Evolutionary conservation across 2,113 vertebrate genomes (phyloP).

Genomic region (Microtus richardsoni): DNA sequence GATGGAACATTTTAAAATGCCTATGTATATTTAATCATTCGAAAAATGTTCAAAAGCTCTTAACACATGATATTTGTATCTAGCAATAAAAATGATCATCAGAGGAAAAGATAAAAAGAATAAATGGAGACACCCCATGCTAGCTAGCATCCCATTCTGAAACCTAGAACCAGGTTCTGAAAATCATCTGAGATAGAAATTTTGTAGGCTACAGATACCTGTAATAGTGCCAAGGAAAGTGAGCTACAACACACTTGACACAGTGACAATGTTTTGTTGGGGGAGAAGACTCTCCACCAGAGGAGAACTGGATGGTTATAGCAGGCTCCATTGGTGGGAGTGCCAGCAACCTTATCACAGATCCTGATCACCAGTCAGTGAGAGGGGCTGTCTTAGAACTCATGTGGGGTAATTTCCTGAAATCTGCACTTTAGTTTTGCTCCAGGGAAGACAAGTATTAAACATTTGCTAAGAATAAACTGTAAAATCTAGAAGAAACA

Average conservation of each 20-base stretch:
- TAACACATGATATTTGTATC: not conserved
- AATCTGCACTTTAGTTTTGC: not conserved
- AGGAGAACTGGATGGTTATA: not conserved
- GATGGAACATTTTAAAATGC: not conserved
- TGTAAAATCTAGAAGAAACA: not conserved
- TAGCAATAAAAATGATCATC: not conserved
- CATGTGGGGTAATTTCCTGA: not conserved
- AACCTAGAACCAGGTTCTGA: not conserved
- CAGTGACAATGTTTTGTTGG: not conserved
- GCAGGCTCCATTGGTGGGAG: not conserved
- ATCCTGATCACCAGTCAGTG: not conserved
- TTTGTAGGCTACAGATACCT: not conserved
- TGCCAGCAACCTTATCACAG: not conserved
- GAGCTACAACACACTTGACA: not conserved
- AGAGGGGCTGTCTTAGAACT: not conserved
- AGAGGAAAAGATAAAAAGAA: not conserved
- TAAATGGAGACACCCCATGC: not conserved
- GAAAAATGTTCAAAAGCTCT: not conserved
- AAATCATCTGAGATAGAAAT: not conserved
- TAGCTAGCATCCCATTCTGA: not conserved
- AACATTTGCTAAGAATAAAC: not conserved
- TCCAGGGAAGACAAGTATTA: not conserved
- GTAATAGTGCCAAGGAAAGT: not conserved
- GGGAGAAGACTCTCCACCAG: not conserved
- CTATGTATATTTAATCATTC: not conserved